Percentiles rank a stretch among this genome's conserved stretches.
These are phyloP conservation scores for Pachypeltis micranthus DNA, from an alignment of 1,140 invertebrate species.

Conservation along the genomic window DNA sequence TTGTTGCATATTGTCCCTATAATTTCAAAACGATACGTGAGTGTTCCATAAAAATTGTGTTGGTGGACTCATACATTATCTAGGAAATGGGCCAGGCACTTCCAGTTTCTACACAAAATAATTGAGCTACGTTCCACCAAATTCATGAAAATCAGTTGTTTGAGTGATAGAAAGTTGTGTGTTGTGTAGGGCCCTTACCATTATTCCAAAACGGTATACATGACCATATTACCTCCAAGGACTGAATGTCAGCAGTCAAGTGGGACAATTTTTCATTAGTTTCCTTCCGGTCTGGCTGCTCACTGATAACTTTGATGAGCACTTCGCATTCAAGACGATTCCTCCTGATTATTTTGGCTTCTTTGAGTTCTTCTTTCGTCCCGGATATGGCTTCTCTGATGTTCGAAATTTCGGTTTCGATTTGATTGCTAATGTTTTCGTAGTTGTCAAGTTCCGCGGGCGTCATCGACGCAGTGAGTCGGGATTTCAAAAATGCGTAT, in stretches of 20 bases:
- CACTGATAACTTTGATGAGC: conserved; percentile 75
- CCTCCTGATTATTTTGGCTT: conserved; percentile 71
- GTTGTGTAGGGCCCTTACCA: too few relatives aligned
- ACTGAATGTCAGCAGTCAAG: conserved; percentile 59
- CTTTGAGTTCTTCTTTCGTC: conserved; percentile 52
- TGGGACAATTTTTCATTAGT: conserved; percentile 61
- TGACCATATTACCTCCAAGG: conserved; percentile 45
- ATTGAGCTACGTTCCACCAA: too few relatives aligned
- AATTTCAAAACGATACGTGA: too few relatives aligned
- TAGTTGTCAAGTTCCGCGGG: conserved; percentile 73
- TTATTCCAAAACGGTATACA: too few relatives aligned
- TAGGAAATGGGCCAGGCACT: too few relatives aligned
- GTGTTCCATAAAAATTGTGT: too few relatives aligned
- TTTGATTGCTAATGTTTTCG: conserved; percentile 58
- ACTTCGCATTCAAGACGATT: conserved; percentile 89
- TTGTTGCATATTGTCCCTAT: too few relatives aligned
- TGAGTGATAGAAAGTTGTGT: too few relatives aligned
- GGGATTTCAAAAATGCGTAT: conserved; percentile 74
- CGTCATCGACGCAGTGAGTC: conserved; percentile 68
- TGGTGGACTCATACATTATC: too few relatives aligned
- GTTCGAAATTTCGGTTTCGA: conserved; percentile 60
- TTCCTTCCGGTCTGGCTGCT: conserved; percentile 77
- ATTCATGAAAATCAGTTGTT: too few relatives aligned
- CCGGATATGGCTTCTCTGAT: conserved; percentile 62
- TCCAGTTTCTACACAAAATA: too few relatives aligned